These are phyloP conservation scores for Carcina quercana DNA, from an alignment of 2,888 invertebrate genomes.

Conservation along the genomic window DNA sequence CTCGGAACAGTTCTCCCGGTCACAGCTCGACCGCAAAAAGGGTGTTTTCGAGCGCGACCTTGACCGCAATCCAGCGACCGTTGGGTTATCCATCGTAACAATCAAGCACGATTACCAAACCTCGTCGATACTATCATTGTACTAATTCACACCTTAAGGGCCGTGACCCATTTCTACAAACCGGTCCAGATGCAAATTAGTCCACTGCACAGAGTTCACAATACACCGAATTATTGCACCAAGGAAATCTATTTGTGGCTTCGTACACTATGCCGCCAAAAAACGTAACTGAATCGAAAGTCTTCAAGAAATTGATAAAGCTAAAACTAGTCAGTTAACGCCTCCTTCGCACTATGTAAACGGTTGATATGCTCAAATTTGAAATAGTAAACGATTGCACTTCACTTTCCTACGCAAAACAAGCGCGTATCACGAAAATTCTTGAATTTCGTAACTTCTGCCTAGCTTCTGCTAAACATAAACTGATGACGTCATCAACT, in stretches of 20 bases:
- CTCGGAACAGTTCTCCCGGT: conserved; percentile 72
- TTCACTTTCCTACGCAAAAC: conserved; percentile 29
- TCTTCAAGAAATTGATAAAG: conserved; percentile 8
- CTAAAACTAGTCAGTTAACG: background rate
- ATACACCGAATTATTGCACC: conserved; percentile 51
- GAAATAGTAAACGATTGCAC: conserved; percentile 23
- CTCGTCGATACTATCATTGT: conserved; percentile 12
- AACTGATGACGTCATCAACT: conserved; percentile 60
- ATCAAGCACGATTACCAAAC: too few relatives aligned
- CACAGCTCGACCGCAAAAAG: conserved; percentile 74
- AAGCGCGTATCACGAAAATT: conserved; percentile 30
- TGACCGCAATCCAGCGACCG: conserved; percentile 75
- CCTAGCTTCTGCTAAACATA: conserved; percentile 53
- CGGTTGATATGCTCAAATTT: conserved; percentile 17
- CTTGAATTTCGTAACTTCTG: conserved; percentile 45
- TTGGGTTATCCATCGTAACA: conserved; percentile 50
- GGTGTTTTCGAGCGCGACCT: conserved; percentile 83
- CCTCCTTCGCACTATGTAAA: background rate
- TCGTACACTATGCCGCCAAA: conserved; percentile 68
- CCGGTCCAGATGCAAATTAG: conserved; percentile 33
- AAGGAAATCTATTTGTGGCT: conserved; percentile 71
- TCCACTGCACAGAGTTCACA: conserved; percentile 28
- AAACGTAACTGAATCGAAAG: conserved; percentile 44
- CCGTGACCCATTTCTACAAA: conserved; percentile 30
- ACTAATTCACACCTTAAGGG: conserved; percentile 19